Evolutionary conservation across 1,140 invertebrate genomes (phyloP).

Genomic region (Diorhabda elongata): DNA sequence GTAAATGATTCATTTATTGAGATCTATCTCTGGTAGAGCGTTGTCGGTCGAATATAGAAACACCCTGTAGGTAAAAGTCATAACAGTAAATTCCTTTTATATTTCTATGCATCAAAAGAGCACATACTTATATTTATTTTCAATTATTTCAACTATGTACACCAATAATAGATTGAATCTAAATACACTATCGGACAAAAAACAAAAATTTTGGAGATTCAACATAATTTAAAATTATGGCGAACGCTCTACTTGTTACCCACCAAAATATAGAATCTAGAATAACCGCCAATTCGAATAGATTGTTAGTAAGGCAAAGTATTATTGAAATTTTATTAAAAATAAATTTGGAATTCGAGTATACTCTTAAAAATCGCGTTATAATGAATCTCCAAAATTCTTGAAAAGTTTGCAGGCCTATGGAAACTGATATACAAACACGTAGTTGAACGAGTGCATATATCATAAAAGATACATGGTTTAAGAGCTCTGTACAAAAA

Average conservation of each 20-base stretch:
- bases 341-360: no score
- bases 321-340: no score
- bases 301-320: no score
- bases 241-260: background rate
- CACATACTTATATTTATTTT: background rate
- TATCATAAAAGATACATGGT: background rate
- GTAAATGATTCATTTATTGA: no score
- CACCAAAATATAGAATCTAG: background rate
- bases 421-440: slow-evolving; percentile 1
- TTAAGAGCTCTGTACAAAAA: slow-evolving; percentile 20
- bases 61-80: no score
- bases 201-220: background rate
- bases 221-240: background rate
- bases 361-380: background rate
- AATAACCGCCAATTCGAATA: background rate
- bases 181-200: background rate
- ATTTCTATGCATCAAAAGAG: background rate
- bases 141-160: background rate
- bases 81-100: no score
- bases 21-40: no score
- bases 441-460: slow-evolving; percentile 2
- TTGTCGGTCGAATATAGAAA: no score
- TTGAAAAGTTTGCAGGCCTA: background rate
- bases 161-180: background rate
- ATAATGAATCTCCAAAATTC: background rate